A percentile compares a stretch with the other conserved stretches of the same genome.
Evolutionary conservation across 1,140 invertebrate species (phyloP).

Genomic region (Pogonus chalceus): DNA sequence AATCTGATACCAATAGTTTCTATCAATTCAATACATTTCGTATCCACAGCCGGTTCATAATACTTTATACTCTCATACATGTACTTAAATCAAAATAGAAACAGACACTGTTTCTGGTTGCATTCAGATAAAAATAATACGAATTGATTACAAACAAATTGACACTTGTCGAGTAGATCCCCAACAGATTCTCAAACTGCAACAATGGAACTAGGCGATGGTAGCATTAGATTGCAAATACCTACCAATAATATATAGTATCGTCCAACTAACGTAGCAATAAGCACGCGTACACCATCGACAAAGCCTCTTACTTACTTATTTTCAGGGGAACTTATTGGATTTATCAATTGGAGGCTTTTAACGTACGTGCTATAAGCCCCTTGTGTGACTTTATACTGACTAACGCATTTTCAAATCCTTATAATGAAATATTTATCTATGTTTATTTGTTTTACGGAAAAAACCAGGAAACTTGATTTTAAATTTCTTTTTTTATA

Average conservation of each 20-base stretch:
- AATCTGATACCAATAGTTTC: too few relatives aligned
- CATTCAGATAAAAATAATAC: background rate
- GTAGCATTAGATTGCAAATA: background rate
- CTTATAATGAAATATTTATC: background rate
- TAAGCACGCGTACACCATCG: background rate
- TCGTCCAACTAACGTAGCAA: background rate
- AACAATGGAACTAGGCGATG: background rate
- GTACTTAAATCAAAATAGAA: too few relatives aligned
- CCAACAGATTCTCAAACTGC: background rate
- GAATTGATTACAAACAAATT: constrained; percentile 5
- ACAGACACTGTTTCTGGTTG: too few relatives aligned
- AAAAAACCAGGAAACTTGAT: too few relatives aligned
- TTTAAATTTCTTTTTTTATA: too few relatives aligned
- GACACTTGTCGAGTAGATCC: constrained; percentile 1
- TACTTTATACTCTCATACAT: too few relatives aligned
- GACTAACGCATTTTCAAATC: background rate
- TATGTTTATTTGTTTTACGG: constrained; percentile 1
- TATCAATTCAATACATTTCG: too few relatives aligned
- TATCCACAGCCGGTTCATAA: too few relatives aligned
- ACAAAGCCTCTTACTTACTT: constrained; percentile 7
- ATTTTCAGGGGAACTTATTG: constrained; percentile 2
- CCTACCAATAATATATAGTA: background rate
- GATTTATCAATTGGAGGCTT: constrained; percentile 1
- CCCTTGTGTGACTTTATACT: background rate
- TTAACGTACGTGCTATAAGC: background rate